phyloP scores from a whole-genome alignment of 2,888 invertebrate genomes.

The Colostygia pectinataria region DNA sequence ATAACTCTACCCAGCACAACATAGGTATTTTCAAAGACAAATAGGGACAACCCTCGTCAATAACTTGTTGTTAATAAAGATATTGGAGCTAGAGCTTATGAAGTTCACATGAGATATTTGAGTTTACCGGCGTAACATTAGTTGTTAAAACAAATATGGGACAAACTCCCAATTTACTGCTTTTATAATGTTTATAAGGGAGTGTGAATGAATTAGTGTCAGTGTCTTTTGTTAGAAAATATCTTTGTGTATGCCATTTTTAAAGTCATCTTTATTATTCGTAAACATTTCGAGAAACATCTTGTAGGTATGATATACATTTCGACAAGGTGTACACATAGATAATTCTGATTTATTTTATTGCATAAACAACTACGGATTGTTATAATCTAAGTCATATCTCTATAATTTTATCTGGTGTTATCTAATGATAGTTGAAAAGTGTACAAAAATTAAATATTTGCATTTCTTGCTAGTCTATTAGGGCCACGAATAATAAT shows the following conservation, averaged over 20 bases:
- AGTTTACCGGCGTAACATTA: not conserved
- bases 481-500: slow-evolving; percentile 70
- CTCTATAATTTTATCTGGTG: slow-evolving; percentile 77
- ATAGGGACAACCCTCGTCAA: not conserved
- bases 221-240: slow-evolving; percentile 7
- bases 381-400: slow-evolving; percentile 79
- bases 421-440: slow-evolving; percentile 79
- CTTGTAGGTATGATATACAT: not conserved
- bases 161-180: slow-evolving; percentile 4
- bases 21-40: not conserved
- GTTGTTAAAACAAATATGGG: slow-evolving; percentile 3
- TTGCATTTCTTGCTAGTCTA: slow-evolving; percentile 81
- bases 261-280: not conserved
- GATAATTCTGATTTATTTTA: slow-evolving; percentile 8
- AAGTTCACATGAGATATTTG: not conserved
- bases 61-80: not conserved
- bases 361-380: slow-evolving; percentile 49
- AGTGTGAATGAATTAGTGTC: slow-evolving; percentile 3
- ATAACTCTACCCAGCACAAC: no score
- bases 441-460: slow-evolving; percentile 77
- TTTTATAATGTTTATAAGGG: slow-evolving; percentile 6
- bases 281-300: not conserved
- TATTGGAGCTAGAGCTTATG: not conserved
- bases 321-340: not conserved
- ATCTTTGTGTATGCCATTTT: slow-evolving; percentile 5